A percentile compares a stretch with the other conserved stretches of the same genome.
These are phyloP conservation scores for Lepilemur ruficaudatus DNA, from an alignment of 2,797 vertebrate genomes.

Conservation along the genomic window DNA sequence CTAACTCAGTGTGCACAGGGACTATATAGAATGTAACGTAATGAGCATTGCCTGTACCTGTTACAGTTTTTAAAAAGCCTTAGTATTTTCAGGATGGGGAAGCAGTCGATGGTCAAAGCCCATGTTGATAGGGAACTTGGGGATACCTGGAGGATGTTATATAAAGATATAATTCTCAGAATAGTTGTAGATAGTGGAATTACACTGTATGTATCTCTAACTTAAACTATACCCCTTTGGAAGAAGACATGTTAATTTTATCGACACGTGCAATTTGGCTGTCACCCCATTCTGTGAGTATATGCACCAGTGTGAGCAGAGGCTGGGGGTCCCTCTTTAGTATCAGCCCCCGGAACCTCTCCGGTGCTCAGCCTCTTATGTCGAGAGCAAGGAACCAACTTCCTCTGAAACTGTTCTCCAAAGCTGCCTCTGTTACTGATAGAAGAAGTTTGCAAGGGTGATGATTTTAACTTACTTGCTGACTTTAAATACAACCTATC, in stretches of 20 bases:
- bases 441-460: neutral
- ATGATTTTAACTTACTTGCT: slow-evolving; percentile 16
- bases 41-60: neutral
- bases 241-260: neutral
- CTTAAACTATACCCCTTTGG: neutral
- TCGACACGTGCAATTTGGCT: neutral
- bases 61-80: neutral
- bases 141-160: neutral
- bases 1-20: neutral
- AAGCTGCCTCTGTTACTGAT: neutral
- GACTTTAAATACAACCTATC: neutral
- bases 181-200: neutral
- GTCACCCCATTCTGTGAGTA: neutral
- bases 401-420: neutral
- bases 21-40: neutral
- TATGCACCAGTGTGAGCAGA: neutral
- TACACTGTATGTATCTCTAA: neutral
- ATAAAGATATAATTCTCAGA: neutral
- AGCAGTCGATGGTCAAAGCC: neutral
- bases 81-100: neutral
- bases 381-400: neutral
- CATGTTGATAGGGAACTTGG: neutral
- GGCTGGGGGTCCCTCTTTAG: neutral
- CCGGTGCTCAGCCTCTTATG: neutral
- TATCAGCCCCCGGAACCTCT: neutral